These are phyloP conservation scores for Sylvicola cinctus DNA, from an alignment of 2,888 invertebrate species.

Conservation along the genomic window DNA sequence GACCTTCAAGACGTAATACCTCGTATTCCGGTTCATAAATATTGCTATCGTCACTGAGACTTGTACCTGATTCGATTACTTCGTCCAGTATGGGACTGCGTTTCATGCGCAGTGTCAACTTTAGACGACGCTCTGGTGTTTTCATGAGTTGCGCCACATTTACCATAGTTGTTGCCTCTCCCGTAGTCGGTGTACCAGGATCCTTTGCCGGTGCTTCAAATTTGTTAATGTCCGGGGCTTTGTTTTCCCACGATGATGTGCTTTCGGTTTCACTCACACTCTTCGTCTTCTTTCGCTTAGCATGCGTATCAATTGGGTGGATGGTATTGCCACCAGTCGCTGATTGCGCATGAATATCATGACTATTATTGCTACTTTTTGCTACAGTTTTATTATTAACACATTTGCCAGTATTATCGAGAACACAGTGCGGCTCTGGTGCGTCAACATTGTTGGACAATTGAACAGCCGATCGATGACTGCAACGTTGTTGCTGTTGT, in stretches of 20 bases:
- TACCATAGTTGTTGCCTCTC: constrained; percentile 1
- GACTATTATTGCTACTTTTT: not conserved
- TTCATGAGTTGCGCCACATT: constrained; percentile 12
- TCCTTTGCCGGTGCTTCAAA: not conserved
- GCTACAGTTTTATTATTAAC: not conserved
- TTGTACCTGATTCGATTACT: constrained; percentile 59
- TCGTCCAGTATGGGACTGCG: constrained; percentile 71
- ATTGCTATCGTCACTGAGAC: constrained; percentile 35
- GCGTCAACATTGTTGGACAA: too few relatives aligned
- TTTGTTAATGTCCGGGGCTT: constrained; percentile 14
- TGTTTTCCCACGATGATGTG: constrained; percentile 14
- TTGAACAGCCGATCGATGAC: too few relatives aligned
- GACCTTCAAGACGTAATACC: constrained; percentile 25
- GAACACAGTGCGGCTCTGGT: too few relatives aligned
- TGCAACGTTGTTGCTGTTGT: too few relatives aligned
- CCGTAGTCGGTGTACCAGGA: not conserved
- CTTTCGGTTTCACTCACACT: constrained; percentile 13
- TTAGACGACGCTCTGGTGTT: constrained; percentile 33
- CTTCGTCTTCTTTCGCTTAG: constrained; percentile 9
- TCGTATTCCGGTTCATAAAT: constrained; percentile 49
- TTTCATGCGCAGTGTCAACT: constrained; percentile 69
- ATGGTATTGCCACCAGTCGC: not conserved
- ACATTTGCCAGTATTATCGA: not conserved
- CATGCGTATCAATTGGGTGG: not conserved
- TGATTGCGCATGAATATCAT: not conserved